Evolutionary conservation across 2,888 invertebrate genomes (phyloP).

Genomic region (Drosophila merina): DNA sequence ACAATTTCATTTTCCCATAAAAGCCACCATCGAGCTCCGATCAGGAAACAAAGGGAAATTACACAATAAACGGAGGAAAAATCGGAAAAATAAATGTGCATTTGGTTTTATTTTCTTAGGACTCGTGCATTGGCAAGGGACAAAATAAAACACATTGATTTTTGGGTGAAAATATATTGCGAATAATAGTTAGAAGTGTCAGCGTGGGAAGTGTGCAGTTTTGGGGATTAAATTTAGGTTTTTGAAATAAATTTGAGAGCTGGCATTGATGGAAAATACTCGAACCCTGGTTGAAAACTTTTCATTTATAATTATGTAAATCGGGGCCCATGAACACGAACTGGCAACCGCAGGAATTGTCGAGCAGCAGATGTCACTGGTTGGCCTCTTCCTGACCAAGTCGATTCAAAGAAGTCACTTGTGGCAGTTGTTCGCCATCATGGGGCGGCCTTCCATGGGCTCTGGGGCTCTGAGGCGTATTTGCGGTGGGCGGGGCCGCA

Average conservation of each 20-base stretch:
- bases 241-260: not conserved
- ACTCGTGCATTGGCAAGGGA: constrained; percentile 30
- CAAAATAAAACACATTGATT: constrained; percentile 16
- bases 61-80: constrained; percentile 39
- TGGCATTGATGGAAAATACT: not conserved
- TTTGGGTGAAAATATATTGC: constrained; percentile 17
- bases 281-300: constrained; percentile 32
- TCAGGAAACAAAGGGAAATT: constrained; percentile 30
- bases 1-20: constrained; percentile 29
- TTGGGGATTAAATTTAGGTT: not conserved
- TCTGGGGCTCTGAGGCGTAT: not conserved
- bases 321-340: constrained; percentile 60
- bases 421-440: constrained; percentile 30
- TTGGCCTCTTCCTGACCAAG: constrained; percentile 32
- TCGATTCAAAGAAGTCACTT: constrained; percentile 39
- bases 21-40: constrained; percentile 6
- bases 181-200: not conserved
- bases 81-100: constrained; percentile 37
- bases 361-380: constrained; percentile 68
- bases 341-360: constrained; percentile 59
- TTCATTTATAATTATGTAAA: constrained; percentile 69
- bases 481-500: constrained; percentile 38
- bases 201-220: constrained; percentile 6
- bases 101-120: constrained; percentile 49
- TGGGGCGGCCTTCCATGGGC: constrained; percentile 1